Evolutionary conservation across 1,140 invertebrate species (phyloP).

Genomic region (Pogonomyrmex barbatus): DNA sequence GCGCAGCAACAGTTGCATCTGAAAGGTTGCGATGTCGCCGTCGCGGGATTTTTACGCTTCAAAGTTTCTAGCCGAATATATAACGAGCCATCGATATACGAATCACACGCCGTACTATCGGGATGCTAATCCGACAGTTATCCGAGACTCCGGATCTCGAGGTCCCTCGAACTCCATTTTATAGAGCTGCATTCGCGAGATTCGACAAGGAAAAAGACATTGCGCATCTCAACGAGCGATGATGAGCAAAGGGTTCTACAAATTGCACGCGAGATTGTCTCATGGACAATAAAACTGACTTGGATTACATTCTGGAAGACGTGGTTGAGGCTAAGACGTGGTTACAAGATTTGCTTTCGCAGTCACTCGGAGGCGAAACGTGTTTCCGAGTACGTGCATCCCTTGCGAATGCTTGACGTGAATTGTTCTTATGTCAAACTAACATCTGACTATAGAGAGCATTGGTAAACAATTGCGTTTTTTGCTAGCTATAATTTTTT

Average conservation of each 20-base stretch:
- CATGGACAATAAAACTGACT: conserved; percentile 34
- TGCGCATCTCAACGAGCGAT: background rate
- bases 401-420: conserved; percentile 22
- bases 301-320: conserved; percentile 42
- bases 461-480: background rate
- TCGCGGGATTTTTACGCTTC: conserved; percentile 28
- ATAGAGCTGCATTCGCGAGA: conserved; percentile 2
- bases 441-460: background rate
- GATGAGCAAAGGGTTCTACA: background rate
- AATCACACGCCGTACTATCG: conserved; percentile 32
- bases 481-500: background rate
- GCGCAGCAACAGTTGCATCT: conserved; percentile 56
- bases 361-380: background rate
- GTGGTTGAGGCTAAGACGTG: conserved; percentile 17
- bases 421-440: conserved; percentile 5
- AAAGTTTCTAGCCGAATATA: background rate
- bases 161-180: conserved; percentile 4
- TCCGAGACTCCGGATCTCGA: background rate
- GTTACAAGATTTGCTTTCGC: conserved; percentile 41
- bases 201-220: conserved; percentile 17
- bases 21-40: conserved; percentile 13
- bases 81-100: conserved; percentile 41
- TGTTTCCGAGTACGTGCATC: conserved; percentile 16
- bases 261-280: conserved; percentile 41
- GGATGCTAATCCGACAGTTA: conserved; percentile 24